Conservation (phyloP, 2,113 vertebrate genomes). For the Dissostichus mawsoni region DNA sequence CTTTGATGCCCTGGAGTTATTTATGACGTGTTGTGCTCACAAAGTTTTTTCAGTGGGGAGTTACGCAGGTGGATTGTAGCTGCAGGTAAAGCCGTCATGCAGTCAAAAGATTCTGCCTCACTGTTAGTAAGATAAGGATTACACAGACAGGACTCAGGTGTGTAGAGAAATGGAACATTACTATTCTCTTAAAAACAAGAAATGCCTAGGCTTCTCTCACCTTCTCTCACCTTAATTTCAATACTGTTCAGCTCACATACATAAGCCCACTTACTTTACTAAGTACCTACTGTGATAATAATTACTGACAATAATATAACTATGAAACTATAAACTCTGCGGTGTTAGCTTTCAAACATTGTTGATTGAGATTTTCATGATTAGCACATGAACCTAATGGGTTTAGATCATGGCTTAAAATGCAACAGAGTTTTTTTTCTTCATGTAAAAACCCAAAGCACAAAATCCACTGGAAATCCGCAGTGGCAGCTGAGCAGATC, state of each 20-base stretch:
- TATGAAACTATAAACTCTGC: background rate
- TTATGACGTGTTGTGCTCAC: conserved; percentile 7
- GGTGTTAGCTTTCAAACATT: conserved; percentile 9
- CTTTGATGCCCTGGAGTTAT: background rate
- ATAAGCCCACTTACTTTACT: background rate
- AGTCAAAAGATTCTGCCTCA: conserved; percentile 42
- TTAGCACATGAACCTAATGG: background rate
- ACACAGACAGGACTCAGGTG: conserved; percentile 39
- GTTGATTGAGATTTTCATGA: conserved; percentile 6
- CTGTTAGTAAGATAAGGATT: conserved; percentile 46
- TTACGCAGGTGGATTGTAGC: conserved; percentile 34
- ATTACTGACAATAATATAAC: background rate
- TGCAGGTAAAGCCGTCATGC: conserved; percentile 38
- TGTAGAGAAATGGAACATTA: conserved; percentile 43
- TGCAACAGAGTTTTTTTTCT: conserved; percentile 18
- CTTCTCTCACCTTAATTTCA: conserved; percentile 3
- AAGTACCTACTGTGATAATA: background rate
- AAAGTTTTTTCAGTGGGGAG: background rate
- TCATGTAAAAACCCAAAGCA: background rate
- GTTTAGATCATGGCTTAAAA: background rate
- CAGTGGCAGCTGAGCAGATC: background rate
- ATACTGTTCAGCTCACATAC: background rate
- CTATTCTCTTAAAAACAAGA: conserved; percentile 11
- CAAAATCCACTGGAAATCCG: background rate
- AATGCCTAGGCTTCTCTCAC: background rate